Conservation (phyloP, 2,888 invertebrate species). For the Erpobdella octoculata region DNA sequence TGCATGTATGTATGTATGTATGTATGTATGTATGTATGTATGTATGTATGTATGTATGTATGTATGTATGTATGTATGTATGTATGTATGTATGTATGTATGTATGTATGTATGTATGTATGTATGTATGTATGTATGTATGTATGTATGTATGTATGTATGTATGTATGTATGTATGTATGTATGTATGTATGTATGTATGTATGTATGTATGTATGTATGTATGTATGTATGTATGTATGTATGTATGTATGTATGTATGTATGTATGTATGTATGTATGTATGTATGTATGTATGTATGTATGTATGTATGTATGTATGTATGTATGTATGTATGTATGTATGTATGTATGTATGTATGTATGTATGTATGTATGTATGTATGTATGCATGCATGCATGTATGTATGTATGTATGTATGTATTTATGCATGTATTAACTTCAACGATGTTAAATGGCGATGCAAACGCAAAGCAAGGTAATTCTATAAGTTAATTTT, state of each 20-base stretch:
- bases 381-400: neutral
- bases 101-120: neutral
- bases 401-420: too few species aligned
- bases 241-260: neutral
- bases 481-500: too few species aligned
- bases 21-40: too few species aligned
- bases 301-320: neutral
- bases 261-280: neutral
- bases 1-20: too few species aligned
- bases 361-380: neutral
- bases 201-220: neutral
- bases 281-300: neutral
- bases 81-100: slow-evolving; percentile 1
- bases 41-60: too few species aligned
- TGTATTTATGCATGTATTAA: neutral
- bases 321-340: neutral
- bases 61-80: too few species aligned
- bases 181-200: neutral
- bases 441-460: too few species aligned
- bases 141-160: neutral
- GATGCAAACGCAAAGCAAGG: too few species aligned
- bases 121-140: neutral
- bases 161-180: neutral
- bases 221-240: neutral
- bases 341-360: neutral